A percentile compares a stretch with the other conserved stretches of the same genome.
These are phyloP conservation scores for Daubentonia madagascariensis DNA, from an alignment of 2,113 vertebrate genomes.

Conservation along the genomic window DNA sequence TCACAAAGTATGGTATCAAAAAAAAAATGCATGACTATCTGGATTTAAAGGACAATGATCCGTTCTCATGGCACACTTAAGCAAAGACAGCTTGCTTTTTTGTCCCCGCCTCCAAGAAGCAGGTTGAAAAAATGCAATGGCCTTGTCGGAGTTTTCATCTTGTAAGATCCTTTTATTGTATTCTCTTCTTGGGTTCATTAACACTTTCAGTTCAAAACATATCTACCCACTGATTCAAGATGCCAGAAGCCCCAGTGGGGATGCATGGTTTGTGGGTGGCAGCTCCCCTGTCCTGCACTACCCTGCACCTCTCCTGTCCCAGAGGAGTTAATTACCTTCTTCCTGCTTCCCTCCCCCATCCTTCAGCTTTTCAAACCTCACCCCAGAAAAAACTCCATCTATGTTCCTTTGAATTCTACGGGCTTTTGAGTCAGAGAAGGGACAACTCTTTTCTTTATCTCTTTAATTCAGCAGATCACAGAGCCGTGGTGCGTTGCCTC, in stretches of 20 bases:
- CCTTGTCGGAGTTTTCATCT: neutral
- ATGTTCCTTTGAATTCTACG: neutral
- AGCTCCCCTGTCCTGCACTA: neutral
- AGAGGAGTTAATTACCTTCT: neutral
- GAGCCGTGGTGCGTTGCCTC: accelerated
- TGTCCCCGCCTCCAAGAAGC: neutral
- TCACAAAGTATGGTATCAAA: neutral
- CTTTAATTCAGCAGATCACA: constrained; percentile 23
- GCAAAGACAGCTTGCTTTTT: neutral
- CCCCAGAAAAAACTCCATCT: neutral
- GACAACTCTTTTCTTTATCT: neutral
- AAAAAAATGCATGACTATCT: neutral
- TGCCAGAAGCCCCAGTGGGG: neutral
- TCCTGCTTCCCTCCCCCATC: neutral
- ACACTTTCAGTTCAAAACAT: neutral
- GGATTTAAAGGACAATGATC: neutral
- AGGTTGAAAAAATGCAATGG: neutral
- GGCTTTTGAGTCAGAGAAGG: neutral
- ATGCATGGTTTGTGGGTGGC: accelerated
- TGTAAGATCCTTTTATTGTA: neutral
- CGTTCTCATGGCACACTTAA: neutral
- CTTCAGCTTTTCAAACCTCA: neutral
- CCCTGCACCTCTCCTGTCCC: neutral
- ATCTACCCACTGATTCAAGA: neutral
- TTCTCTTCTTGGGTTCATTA: neutral